phyloP scores from a whole-genome alignment of 2,113 vertebrate species.

The Toxostoma redivivum region DNA sequence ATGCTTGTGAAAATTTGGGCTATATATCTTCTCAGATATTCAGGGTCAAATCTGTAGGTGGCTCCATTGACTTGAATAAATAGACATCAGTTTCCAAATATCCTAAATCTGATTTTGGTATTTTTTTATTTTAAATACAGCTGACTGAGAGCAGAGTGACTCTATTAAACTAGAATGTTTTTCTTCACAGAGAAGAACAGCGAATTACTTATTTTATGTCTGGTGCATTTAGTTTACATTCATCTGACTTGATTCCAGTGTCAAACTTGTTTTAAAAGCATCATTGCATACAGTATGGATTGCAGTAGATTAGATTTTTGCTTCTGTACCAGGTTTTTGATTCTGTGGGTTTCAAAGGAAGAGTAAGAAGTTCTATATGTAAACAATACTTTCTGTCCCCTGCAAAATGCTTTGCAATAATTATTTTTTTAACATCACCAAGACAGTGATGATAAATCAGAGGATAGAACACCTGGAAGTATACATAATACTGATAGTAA shows the following conservation, averaged over 20 bases:
- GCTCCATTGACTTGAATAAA: constrained; percentile 16
- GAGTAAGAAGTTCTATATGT: background rate
- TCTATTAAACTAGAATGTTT: background rate
- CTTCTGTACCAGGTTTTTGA: background rate
- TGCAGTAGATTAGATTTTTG: background rate
- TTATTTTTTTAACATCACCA: constrained; percentile 9
- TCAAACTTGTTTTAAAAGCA: constrained; percentile 1
- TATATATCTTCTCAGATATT: background rate
- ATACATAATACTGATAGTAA: background rate
- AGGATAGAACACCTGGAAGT: background rate
- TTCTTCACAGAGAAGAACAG: background rate
- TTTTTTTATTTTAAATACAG: background rate
- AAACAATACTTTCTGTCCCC: background rate
- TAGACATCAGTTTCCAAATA: background rate
- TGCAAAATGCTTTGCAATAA: background rate
- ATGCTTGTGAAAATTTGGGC: background rate
- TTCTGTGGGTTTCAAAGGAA: constrained; percentile 1
- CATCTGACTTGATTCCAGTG: background rate
- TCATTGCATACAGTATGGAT: background rate
- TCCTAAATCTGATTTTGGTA: background rate
- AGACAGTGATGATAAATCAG: background rate
- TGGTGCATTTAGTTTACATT: background rate
- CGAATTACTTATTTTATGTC: background rate
- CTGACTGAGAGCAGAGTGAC: background rate
- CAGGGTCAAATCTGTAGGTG: constrained; percentile 32